phyloP scores from a whole-genome alignment of 2,113 vertebrate species.

The Oceanodroma tethys region DNA sequence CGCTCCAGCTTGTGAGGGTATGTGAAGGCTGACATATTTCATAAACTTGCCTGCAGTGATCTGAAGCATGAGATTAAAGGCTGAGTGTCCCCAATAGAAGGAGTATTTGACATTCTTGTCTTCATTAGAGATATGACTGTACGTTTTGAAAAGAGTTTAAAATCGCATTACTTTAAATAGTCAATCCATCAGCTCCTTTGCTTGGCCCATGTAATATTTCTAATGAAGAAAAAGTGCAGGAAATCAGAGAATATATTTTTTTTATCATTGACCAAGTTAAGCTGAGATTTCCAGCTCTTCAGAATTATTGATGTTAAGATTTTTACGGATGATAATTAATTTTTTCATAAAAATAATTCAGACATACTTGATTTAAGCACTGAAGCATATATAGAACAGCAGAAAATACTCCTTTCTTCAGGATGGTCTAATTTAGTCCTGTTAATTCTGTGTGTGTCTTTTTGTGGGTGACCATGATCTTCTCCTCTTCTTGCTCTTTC shows the following conservation, averaged over 20 bases:
- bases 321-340: not conserved
- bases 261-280: not conserved
- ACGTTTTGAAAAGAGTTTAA: not conserved
- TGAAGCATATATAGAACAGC: not conserved
- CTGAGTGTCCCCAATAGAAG: not conserved
- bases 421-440: not conserved
- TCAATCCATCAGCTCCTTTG: not conserved
- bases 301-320: not conserved
- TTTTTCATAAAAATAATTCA: not conserved
- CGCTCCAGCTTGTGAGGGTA: not conserved
- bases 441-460: not conserved
- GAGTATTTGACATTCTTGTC: not conserved
- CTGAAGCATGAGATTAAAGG: not conserved
- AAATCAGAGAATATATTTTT: not conserved
- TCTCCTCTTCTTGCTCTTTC: not conserved
- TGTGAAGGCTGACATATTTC: not conserved
- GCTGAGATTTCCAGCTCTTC: not conserved
- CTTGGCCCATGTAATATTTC: not conserved
- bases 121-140: not conserved
- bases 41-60: not conserved
- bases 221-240: not conserved
- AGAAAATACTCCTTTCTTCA: not conserved
- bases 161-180: not conserved
- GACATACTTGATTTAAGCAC: not conserved
- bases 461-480: not conserved